Conservation (phyloP, 1,140 invertebrate genomes). For the Maconellicoccus hirsutus region DNA sequence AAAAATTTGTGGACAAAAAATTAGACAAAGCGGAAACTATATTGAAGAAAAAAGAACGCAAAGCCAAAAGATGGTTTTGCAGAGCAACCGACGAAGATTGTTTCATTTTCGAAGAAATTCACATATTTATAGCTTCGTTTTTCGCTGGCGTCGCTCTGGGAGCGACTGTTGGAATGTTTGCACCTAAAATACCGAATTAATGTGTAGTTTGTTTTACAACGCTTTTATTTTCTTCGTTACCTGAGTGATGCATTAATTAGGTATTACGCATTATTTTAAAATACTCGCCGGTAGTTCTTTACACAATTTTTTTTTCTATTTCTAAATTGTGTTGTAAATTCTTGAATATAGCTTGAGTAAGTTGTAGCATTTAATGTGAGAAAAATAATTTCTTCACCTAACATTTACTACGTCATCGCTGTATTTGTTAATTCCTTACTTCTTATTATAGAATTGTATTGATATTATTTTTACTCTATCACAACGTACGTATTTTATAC, state of each 20-base stretch:
- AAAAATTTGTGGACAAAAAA: conserved; percentile 63
- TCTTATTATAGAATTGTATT: too few species aligned
- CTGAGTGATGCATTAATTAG: neutral
- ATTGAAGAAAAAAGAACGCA: conserved; percentile 50
- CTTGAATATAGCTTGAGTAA: too few species aligned
- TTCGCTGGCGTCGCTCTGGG: conserved; percentile 57
- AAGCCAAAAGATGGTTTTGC: conserved; percentile 58
- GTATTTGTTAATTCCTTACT: too few species aligned
- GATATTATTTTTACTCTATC: too few species aligned
- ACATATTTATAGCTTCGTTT: conserved; percentile 62
- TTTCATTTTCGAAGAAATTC: conserved; percentile 52
- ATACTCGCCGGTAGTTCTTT: too few species aligned
- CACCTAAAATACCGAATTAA: neutral
- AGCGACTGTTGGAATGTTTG: conserved; percentile 33
- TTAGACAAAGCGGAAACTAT: conserved; percentile 60
- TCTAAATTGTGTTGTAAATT: too few species aligned
- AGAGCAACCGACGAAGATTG: conserved; percentile 43
- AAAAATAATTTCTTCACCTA: too few species aligned
- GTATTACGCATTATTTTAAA: too few species aligned
- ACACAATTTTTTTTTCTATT: too few species aligned
- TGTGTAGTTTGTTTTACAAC: neutral
- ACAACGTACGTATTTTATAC: too few species aligned
- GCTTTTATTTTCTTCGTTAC: neutral
- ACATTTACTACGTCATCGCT: too few species aligned
- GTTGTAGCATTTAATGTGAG: too few species aligned